Percentiles rank a stretch among this genome's conserved stretches.
Evolutionary conservation across 2,888 invertebrate species (phyloP).

Genomic region (Meloe dianella): DNA sequence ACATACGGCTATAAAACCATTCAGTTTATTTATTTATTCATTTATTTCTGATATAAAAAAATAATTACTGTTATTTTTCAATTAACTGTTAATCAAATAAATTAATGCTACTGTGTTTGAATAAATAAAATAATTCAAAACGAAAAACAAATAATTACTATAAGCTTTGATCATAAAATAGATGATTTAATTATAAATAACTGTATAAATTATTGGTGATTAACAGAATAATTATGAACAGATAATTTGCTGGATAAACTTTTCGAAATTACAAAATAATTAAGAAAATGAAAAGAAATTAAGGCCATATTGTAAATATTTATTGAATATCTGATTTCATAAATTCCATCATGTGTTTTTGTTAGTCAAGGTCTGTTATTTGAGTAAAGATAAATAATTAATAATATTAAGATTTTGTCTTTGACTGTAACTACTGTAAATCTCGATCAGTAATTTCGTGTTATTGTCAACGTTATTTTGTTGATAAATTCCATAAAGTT

Average conservation of each 20-base stretch:
- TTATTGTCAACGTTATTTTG: too few species aligned
- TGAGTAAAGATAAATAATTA: too few species aligned
- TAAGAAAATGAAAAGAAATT: not conserved
- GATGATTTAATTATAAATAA: not conserved
- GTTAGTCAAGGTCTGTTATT: not conserved
- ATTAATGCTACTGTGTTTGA: not conserved
- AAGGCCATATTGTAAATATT: not conserved
- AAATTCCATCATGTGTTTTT: not conserved
- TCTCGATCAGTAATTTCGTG: too few species aligned
- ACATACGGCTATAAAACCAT: not conserved
- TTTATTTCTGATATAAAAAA: not conserved
- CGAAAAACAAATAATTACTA: not conserved
- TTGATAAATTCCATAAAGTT: too few species aligned
- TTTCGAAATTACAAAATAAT: not conserved
- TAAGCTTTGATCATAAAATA: slow-evolving; percentile 1
- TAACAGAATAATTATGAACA: not conserved
- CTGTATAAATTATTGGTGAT: not conserved
- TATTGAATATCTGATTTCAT: not conserved
- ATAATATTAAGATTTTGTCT: too few species aligned
- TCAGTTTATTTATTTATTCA: not conserved
- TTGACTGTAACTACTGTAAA: too few species aligned
- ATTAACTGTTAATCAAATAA: not conserved
- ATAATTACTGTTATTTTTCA: not conserved
- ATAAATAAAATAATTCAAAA: not conserved
- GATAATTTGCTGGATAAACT: not conserved